Percentiles rank a stretch among this genome's conserved stretches.
phyloP scores from a whole-genome alignment of 2,797 vertebrate species.

The Botia kubotai region DNA sequence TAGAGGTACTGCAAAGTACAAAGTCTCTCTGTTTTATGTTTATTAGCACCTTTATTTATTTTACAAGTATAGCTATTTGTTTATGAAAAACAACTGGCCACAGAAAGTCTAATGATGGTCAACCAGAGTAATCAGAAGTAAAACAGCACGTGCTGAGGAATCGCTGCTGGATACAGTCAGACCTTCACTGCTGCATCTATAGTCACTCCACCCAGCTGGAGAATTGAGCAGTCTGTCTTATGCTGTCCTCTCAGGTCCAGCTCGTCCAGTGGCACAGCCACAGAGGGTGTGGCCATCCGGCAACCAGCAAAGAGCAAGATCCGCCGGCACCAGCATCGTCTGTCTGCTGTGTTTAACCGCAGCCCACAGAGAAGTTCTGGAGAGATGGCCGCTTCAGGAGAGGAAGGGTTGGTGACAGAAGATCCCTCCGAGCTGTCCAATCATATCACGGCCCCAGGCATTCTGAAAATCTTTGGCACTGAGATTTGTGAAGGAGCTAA shows the following conservation, averaged over 20 bases:
- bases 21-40: conserved; percentile 9
- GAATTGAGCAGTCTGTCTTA: background rate
- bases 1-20: conserved; percentile 31
- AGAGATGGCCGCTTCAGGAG: conserved; percentile 63
- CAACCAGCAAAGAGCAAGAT: conserved; percentile 77
- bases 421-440: conserved; percentile 83
- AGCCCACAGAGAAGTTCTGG: conserved; percentile 57
- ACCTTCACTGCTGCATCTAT: background rate
- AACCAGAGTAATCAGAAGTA: background rate
- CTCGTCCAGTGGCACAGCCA: conserved; percentile 68
- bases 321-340: conserved; percentile 76
- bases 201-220: background rate
- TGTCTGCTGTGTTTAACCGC: conserved; percentile 79
- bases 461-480: conserved; percentile 84
- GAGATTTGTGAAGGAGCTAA: conserved; percentile 83
- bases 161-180: background rate
- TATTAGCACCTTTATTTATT: conserved; percentile 14
- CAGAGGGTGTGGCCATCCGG: conserved; percentile 66
- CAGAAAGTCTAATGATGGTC: background rate
- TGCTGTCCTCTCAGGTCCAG: conserved; percentile 68
- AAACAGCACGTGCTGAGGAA: background rate
- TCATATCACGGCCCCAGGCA: conserved; percentile 82
- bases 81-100: background rate
- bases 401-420: conserved; percentile 62
- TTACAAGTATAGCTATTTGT: background rate